These are phyloP conservation scores for Sycophaga agraensis DNA, from an alignment of 1,140 invertebrate genomes.

Conservation along the genomic window DNA sequence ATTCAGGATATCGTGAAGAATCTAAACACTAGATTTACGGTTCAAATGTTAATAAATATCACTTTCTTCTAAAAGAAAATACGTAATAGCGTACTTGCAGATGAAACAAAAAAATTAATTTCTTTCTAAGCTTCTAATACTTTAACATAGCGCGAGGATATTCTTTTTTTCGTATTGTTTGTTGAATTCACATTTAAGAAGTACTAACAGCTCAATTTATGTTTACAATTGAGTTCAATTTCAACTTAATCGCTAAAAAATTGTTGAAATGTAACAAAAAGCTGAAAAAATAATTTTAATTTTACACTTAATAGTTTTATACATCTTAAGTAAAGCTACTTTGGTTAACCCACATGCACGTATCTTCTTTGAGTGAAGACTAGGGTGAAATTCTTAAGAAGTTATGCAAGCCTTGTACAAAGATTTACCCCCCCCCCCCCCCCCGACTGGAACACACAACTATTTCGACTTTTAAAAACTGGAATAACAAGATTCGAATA, in stretches of 20 bases:
- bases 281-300: slow-evolving; percentile 27
- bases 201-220: background rate
- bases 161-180: background rate
- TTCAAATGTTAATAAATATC: slow-evolving; percentile 22
- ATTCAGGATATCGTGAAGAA: slow-evolving; percentile 25
- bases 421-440: no score
- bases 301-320: slow-evolving; percentile 9
- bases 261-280: slow-evolving; percentile 21
- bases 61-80: slow-evolving; percentile 22
- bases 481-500: no score
- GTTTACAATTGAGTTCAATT: background rate
- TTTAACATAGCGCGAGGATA: slow-evolving; percentile 7
- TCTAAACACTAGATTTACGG: slow-evolving; percentile 18
- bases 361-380: slow-evolving; percentile 2
- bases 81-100: background rate
- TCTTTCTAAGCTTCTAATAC: slow-evolving; percentile 11
- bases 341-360: slow-evolving; percentile 23
- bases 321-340: slow-evolving; percentile 23
- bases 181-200: slow-evolving; percentile 7
- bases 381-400: slow-evolving; percentile 11
- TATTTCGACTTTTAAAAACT: background rate
- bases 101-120: slow-evolving; percentile 7
- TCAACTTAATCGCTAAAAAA: slow-evolving; percentile 2
- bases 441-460: background rate
- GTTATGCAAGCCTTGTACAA: slow-evolving; percentile 5